Conservation (phyloP, 2,113 vertebrate species). For the Notothenia rossii region DNA sequence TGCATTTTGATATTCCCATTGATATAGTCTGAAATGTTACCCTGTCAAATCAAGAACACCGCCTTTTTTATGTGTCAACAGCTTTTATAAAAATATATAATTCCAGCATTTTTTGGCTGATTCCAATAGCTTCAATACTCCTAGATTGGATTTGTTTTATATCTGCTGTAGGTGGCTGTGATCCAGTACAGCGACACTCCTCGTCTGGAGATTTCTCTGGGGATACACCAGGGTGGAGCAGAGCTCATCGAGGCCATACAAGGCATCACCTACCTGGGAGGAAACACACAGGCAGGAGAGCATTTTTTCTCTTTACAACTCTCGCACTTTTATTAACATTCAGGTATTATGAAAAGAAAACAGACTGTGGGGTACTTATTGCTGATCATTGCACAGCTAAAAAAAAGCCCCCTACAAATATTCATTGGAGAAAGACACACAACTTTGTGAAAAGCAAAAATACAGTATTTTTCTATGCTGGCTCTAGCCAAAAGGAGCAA, state of each 20-base stretch:
- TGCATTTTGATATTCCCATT: neutral
- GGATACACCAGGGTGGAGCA: conserved; percentile 71
- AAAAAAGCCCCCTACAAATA: too few species aligned
- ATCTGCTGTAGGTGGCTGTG: conserved; percentile 77
- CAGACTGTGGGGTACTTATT: neutral
- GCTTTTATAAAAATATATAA: neutral
- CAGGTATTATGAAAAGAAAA: neutral
- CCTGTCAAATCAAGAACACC: too few species aligned
- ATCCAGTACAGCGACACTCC: conserved; percentile 87
- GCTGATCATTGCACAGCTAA: too few species aligned
- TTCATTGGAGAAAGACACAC: too few species aligned
- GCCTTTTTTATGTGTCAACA: neutral
- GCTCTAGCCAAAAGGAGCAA: neutral
- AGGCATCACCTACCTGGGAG: conserved; percentile 83
- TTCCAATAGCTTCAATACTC: neutral
- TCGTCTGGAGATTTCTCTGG: conserved; percentile 85
- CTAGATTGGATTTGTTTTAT: neutral
- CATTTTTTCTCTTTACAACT: neutral
- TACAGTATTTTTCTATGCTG: too few species aligned
- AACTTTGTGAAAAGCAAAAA: too few species aligned
- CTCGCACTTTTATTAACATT: neutral
- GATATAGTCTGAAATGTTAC: neutral
- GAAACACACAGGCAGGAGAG: conserved; percentile 81
- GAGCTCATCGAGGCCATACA: conserved; percentile 81
- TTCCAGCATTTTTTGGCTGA: neutral